phyloP scores from a whole-genome alignment of 2,797 vertebrate genomes.

The Artibeus jamaicensis region DNA sequence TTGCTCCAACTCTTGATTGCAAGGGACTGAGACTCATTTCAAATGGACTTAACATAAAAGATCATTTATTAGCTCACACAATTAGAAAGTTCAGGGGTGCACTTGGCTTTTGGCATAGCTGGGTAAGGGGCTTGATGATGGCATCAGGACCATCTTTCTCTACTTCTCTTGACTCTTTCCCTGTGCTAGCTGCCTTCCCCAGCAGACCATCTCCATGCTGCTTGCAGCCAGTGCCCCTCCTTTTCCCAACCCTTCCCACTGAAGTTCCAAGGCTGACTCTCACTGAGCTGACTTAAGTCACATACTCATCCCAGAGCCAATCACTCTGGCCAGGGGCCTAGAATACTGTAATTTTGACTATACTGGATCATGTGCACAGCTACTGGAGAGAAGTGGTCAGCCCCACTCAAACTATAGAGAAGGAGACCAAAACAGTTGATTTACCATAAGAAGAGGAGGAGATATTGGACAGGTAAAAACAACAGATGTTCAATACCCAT shows the following conservation, averaged over 20 bases:
- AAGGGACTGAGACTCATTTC: background rate
- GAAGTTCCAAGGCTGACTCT: background rate
- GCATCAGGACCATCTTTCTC: background rate
- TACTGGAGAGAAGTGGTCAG: background rate
- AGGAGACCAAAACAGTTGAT: background rate
- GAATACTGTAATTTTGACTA: background rate
- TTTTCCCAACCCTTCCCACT: background rate
- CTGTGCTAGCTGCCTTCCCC: background rate
- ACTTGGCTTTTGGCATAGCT: background rate
- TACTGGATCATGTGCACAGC: background rate
- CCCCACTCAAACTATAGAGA: background rate
- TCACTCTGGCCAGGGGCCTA: background rate
- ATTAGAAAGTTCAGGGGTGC: background rate
- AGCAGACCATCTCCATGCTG: background rate
- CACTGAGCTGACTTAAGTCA: background rate
- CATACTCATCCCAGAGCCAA: background rate
- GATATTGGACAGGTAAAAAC: background rate
- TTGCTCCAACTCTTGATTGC: background rate
- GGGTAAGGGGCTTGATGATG: background rate
- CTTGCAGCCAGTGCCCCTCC: background rate
- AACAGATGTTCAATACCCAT: conserved; percentile 32
- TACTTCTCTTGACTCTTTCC: background rate
- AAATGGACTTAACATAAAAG: background rate
- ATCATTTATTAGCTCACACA: background rate
- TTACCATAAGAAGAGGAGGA: background rate